phyloP scores from a whole-genome alignment of 2,888 invertebrate genomes.

The Amphipoea lucens region DNA sequence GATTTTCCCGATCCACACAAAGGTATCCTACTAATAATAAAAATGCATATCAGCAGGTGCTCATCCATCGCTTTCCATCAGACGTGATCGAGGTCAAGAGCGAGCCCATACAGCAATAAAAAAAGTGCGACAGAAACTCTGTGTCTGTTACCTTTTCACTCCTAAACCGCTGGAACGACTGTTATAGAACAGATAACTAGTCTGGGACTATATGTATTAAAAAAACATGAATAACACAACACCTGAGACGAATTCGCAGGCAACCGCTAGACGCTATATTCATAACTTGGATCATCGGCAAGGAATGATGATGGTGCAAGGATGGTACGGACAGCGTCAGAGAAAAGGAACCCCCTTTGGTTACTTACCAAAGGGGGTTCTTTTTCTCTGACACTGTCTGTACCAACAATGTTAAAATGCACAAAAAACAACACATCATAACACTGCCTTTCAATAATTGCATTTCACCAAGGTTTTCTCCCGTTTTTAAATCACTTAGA shows the following conservation, averaged over 20 bases:
- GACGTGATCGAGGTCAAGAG: no score
- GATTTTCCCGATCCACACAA: neutral
- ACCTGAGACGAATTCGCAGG: neutral
- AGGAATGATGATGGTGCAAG: neutral
- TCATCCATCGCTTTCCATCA: no score
- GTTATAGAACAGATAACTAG: neutral
- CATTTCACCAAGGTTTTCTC: neutral
- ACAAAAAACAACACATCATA: neutral
- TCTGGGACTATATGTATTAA: neutral
- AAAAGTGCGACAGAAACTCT: neutral
- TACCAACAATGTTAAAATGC: slow-evolving; percentile 6
- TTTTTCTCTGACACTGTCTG: no score
- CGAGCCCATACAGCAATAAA: no score
- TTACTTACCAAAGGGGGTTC: no score
- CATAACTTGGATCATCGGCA: neutral
- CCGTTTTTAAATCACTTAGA: slow-evolving; percentile 8
- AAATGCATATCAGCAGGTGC: no score
- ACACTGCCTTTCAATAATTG: neutral
- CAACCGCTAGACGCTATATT: neutral
- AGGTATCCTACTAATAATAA: neutral
- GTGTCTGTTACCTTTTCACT: neutral
- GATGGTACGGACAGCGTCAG: no score
- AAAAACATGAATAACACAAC: neutral
- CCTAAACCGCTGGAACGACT: neutral
- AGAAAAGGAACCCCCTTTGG: no score